Percentiles rank a stretch among this genome's conserved stretches.
Evolutionary conservation across 2,113 vertebrate species (phyloP).

Genomic region (Steatornis caripensis): DNA sequence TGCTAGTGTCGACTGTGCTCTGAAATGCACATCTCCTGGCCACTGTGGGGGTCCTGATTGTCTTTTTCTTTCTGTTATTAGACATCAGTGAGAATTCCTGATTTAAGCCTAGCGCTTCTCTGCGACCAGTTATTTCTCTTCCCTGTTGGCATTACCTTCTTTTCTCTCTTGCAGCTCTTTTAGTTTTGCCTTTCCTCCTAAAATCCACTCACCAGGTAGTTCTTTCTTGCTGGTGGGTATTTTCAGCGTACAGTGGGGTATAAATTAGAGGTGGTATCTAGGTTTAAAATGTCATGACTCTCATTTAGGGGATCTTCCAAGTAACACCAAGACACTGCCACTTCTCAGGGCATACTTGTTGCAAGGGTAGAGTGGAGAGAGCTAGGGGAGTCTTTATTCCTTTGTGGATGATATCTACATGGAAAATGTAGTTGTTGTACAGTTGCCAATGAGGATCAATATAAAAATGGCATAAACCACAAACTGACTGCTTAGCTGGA

Average conservation of each 20-base stretch:
- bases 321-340: background rate
- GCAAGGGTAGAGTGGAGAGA: background rate
- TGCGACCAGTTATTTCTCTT: background rate
- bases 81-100: background rate
- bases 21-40: background rate
- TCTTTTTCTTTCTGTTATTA: background rate
- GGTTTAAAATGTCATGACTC: background rate
- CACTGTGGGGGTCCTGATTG: background rate
- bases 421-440: background rate
- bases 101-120: background rate
- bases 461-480: background rate
- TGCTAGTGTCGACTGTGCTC: background rate
- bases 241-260: background rate
- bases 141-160: fast-evolving
- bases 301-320: background rate
- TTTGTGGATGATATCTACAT: background rate
- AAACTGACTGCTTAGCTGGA: background rate
- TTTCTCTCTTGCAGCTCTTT: background rate
- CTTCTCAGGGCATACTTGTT: fast-evolving
- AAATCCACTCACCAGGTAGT: background rate
- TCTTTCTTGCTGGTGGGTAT: background rate
- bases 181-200: background rate
- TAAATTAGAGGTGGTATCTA: background rate
- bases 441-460: background rate
- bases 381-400: background rate